Evolutionary conservation across 2,113 vertebrate species (phyloP).

Genomic region (Prionailurus viverrinus): DNA sequence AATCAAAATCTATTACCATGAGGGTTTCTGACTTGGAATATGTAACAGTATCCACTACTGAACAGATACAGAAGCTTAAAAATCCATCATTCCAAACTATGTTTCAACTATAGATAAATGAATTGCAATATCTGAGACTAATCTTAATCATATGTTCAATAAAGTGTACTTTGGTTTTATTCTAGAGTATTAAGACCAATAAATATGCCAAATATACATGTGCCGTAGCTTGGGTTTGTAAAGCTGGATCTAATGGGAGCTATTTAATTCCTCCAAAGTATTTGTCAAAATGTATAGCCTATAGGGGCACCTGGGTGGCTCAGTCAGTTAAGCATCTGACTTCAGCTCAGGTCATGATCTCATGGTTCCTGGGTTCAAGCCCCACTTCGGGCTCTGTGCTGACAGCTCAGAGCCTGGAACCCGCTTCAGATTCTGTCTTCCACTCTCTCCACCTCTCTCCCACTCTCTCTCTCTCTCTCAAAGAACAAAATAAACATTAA

Average conservation of each 20-base stretch:
- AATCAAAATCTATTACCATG: conserved; percentile 75
- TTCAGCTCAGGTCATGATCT: too few relatives aligned
- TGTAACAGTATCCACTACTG: conserved; percentile 65
- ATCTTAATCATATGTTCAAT: conserved; percentile 33
- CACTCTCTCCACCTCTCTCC: too few relatives aligned
- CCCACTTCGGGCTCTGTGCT: too few relatives aligned
- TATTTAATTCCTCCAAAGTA: conserved; percentile 34
- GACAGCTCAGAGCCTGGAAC: too few relatives aligned
- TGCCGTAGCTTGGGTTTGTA: not conserved
- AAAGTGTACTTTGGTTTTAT: not conserved
- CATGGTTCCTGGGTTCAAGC: too few relatives aligned
- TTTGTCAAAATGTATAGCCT: conserved; percentile 36
- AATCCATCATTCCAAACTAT: conserved; percentile 11
- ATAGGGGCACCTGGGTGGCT: not conserved
- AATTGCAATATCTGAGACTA: not conserved
- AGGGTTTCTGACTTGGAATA: conserved; percentile 65
- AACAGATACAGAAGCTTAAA: conserved; percentile 77
- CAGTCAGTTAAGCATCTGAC: too few relatives aligned
- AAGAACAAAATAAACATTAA: too few relatives aligned
- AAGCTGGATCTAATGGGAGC: not conserved
- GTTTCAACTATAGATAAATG: conserved; percentile 56
- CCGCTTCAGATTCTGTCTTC: too few relatives aligned
- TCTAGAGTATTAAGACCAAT: not conserved
- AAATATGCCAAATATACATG: not conserved
- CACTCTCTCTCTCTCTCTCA: too few relatives aligned